These are phyloP conservation scores for Acropternis orthonyx DNA, from an alignment of 2,797 vertebrate genomes.

Conservation along the genomic window DNA sequence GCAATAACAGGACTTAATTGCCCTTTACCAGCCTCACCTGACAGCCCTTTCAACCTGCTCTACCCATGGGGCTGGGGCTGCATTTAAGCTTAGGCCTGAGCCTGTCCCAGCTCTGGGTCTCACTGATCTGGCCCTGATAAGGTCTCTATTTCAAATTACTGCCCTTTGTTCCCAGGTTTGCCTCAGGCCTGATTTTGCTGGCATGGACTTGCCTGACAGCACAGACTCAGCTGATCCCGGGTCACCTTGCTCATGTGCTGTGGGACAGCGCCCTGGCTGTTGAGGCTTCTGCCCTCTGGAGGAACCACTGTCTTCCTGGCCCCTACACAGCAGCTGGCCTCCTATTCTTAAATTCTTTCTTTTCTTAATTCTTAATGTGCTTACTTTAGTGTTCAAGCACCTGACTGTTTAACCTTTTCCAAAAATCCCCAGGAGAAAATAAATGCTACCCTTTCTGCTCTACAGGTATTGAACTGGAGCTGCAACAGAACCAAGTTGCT, in stretches of 20 bases:
- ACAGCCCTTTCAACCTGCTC: neutral
- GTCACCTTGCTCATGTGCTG: neutral
- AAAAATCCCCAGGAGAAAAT: neutral
- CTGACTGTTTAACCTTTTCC: neutral
- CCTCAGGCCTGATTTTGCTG: neutral
- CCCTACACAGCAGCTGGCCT: neutral
- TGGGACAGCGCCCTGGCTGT: neutral
- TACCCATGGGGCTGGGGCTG: neutral
- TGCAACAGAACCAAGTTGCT: neutral
- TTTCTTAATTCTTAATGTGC: neutral
- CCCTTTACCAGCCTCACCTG: neutral
- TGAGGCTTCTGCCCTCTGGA: neutral
- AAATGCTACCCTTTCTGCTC: neutral
- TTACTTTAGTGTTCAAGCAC: neutral
- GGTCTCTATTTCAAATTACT: neutral
- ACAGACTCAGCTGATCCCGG: neutral
- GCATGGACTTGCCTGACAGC: neutral
- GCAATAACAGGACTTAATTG: neutral
- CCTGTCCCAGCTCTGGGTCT: fast-evolving
- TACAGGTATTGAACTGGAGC: neutral
- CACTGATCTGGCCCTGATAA: neutral
- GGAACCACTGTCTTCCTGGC: neutral
- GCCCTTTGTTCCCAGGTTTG: neutral
- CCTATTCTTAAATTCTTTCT: neutral
- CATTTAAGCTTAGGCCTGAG: neutral